Base-by-base conservation (phyloP, 2,888 invertebrate species). In the Apeira syringaria region DNA sequence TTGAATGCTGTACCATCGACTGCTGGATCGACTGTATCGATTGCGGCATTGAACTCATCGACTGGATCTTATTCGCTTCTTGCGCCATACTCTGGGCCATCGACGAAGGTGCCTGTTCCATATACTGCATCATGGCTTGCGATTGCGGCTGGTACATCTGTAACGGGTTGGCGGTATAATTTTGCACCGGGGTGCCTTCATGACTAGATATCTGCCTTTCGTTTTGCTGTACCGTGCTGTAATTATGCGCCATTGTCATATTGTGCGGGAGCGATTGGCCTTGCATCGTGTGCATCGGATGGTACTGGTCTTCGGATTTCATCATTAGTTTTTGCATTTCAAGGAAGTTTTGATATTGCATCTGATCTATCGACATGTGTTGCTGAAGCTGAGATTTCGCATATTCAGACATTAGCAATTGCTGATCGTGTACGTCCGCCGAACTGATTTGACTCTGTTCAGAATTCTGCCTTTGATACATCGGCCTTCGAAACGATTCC, bases 121-220 rank as follows among this genome's bases (percentile, higher is more conserved):
- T 64, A 10, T 70, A 74, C 40, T 76, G 75, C 45, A 80, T 59
- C 42, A 74, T 64, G 22, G 66, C 53, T 38, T 76, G 80, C 32
- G 63, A 71, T 37, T 74, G 80, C 50, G 33, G 44, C 17, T 80
- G 91, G 62, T 85, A 86, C 75, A 87, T 81, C 49, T 90, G 90
- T 57, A 88, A 68, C 39, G 88, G 89, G 55, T 88, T 88, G 61
- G 83, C 65, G 47, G 81, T 59, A 48, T 76, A 88, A 70, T 89
- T 85, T 69, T 89, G 90, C 73, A 86, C 84, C 6, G 86, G 87
- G 4, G 87, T 88, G 75, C 89, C 86, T 75, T 90, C 90, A 70
- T 85, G 90, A 82, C 86, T 88, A 80, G 85, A 89, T 63, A 85
- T 86, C 72, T 87, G 86, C 74, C 89, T 72, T 52, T 88, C 87